A percentile compares a stretch with the other conserved stretches of the same genome.
These are phyloP conservation scores for Tetramorium simillimum DNA, from an alignment of 1,140 invertebrate species.

Conservation along the genomic window DNA sequence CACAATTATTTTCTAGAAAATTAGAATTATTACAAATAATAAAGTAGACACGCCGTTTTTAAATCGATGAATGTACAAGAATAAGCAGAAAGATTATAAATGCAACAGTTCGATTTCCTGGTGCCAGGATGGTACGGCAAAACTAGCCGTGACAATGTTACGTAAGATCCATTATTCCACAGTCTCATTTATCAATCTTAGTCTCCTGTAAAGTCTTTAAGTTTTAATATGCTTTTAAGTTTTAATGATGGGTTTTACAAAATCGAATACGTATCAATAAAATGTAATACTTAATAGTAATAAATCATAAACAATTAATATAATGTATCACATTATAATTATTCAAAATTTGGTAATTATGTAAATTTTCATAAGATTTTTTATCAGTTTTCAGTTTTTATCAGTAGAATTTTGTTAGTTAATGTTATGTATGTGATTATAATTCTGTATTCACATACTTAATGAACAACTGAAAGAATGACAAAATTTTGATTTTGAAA, in stretches of 20 bases:
- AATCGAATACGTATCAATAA: neutral
- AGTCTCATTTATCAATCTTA: neutral
- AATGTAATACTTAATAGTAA: too few species aligned
- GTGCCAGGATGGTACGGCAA: conserved; percentile 3
- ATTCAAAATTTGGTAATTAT: too few species aligned
- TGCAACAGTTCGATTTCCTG: neutral
- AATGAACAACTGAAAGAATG: too few species aligned
- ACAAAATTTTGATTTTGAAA: too few species aligned
- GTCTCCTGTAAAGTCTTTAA: neutral
- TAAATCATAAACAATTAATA: too few species aligned
- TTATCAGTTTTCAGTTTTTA: too few species aligned
- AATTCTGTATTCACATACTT: too few species aligned
- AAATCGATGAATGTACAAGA: neutral
- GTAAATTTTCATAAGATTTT: too few species aligned
- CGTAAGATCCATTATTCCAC: neutral
- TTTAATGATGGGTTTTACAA: neutral
- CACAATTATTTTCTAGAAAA: neutral
- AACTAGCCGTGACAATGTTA: conserved; percentile 18
- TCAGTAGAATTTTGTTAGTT: too few species aligned
- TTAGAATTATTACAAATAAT: neutral
- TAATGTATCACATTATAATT: too few species aligned
- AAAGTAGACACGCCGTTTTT: neutral
- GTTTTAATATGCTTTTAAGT: neutral
- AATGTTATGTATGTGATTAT: too few species aligned
- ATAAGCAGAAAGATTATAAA: neutral